Evolutionary conservation across 2,113 vertebrate species (phyloP), one percentile per base, ranked within the genome.

Genomic region (Oxyruncus cristatus): DNA sequence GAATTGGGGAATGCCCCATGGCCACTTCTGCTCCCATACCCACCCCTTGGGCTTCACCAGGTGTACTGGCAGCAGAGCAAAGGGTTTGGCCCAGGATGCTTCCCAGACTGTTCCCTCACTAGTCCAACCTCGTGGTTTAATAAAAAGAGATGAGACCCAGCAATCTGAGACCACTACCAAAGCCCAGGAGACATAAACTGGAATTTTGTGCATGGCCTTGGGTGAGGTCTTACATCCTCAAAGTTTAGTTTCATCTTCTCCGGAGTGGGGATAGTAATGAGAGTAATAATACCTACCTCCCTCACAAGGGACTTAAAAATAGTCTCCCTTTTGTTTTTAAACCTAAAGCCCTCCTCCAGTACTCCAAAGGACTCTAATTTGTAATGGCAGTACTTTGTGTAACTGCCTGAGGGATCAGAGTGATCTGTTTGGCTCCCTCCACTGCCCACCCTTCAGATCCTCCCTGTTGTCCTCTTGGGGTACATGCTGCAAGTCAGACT

Each of bases 41-140:
- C 71, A 44, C 74, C 32, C 88, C 58, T 75, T 89, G 50, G 81
- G 50, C 78, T 73, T 46, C 58, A 53, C 91, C 94, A 94, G 88
- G 79, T 96, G 92, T 92, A 74, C 83, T 95, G 91, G 92, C 96
- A 95, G 78, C 82, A 73, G 75, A 92, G 76, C 79, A 63, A 14
- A 77, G 76, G 68, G 13, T 63, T 81, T 95, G 73, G 72, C 76
- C 83, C 50, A 74, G 65, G 65, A 50, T 70, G 42, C 59, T 89
- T 81, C 63, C 79, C 88, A 91, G 71, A 62, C 46, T 5, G 2
- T 89, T 66, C 47, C 23, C 80, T 93, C 46, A 63, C 80, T 89
- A 95, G 80, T 95, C 85, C 86, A 77, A 67, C 80, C 84, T 80
- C 7, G 0, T 52, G 30, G 77, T 77, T 96, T 92, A 93, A 92